These are phyloP conservation scores for Pycnomerus fuliginosus DNA, from an alignment of 2,888 invertebrate species.

Conservation along the genomic window DNA sequence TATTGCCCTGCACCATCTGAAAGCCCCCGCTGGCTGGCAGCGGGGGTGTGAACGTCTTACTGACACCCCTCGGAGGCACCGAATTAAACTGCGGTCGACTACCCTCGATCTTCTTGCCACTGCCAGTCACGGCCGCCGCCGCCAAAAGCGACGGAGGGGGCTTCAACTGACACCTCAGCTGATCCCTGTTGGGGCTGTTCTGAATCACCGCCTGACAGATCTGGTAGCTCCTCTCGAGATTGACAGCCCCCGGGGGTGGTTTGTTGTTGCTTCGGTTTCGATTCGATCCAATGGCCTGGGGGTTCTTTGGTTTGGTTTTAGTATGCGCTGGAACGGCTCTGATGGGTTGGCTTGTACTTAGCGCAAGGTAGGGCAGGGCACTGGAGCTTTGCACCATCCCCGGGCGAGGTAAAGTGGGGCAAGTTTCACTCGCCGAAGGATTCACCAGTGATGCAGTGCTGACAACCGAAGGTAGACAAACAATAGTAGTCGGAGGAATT, in stretches of 20 bases:
- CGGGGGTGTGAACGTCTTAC: slow-evolving; percentile 52
- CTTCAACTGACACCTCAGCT: slow-evolving; percentile 78
- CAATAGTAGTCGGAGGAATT: slow-evolving; percentile 57
- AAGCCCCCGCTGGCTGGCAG: slow-evolving; percentile 45
- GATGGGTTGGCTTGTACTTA: slow-evolving; percentile 56
- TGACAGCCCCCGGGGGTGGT: slow-evolving; percentile 87
- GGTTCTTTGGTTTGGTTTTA: slow-evolving; percentile 48
- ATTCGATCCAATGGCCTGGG: slow-evolving; percentile 32
- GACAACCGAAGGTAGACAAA: slow-evolving; percentile 53
- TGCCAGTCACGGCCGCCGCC: slow-evolving; percentile 47
- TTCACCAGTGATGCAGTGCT: slow-evolving; percentile 44
- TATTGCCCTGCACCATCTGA: slow-evolving; percentile 48
- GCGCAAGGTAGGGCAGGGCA: slow-evolving; percentile 54
- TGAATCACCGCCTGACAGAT: slow-evolving; percentile 93
- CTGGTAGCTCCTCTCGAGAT: slow-evolving; percentile 91
- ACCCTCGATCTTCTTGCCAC: slow-evolving; percentile 40
- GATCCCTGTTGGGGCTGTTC: slow-evolving; percentile 89
- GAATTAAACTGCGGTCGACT: slow-evolving; percentile 52
- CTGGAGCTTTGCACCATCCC: slow-evolving; percentile 54
- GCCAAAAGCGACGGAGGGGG: slow-evolving; percentile 79
- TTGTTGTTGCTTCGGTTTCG: slow-evolving; percentile 64
- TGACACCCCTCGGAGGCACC: slow-evolving; percentile 43
- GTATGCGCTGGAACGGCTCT: slow-evolving; percentile 53
- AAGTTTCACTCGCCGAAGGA: slow-evolving; percentile 36
- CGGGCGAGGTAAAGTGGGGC: slow-evolving; percentile 28